A percentile compares a stretch with the other conserved stretches of the same genome.
These are phyloP conservation scores for Macrobrachium rosenbergii DNA, from an alignment of 1,140 invertebrate genomes.

Conservation along the genomic window DNA sequence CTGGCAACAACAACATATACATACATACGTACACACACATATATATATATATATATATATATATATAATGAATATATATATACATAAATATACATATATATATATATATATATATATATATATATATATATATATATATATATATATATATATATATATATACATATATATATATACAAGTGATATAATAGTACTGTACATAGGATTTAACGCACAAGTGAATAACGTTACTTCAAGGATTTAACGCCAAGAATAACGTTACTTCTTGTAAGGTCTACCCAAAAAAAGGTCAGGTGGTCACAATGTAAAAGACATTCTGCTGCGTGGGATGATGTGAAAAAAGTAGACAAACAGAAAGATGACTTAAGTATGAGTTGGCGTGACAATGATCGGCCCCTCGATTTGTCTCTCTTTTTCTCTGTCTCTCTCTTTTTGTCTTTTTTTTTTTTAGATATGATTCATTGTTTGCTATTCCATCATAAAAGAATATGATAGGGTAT, in stretches of 20 bases:
- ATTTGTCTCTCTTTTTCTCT: not conserved
- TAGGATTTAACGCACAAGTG: too few species aligned
- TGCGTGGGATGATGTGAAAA: too few species aligned
- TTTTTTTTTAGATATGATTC: not conserved
- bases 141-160: not conserved
- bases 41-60: not conserved
- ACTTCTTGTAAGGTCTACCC: too few species aligned
- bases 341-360: too few species aligned
- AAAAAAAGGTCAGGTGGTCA: too few species aligned
- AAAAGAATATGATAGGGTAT: too few species aligned
- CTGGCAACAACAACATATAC: not conserved
- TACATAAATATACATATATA: constrained; percentile 7
- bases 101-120: constrained; percentile 4
- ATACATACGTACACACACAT: constrained; percentile 4
- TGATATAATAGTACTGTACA: too few species aligned
- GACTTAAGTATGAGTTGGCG: too few species aligned
- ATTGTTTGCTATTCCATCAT: not conserved
- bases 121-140: not conserved
- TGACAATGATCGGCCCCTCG: not conserved
- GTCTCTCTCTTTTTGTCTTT: not conserved
- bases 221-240: too few species aligned
- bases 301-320: too few species aligned
- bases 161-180: too few species aligned
- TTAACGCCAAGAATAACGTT: too few species aligned
- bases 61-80: constrained; percentile 23